Base-by-base conservation (phyloP, 1,140 invertebrate species). In the Eriocheir sinensis region DNA sequence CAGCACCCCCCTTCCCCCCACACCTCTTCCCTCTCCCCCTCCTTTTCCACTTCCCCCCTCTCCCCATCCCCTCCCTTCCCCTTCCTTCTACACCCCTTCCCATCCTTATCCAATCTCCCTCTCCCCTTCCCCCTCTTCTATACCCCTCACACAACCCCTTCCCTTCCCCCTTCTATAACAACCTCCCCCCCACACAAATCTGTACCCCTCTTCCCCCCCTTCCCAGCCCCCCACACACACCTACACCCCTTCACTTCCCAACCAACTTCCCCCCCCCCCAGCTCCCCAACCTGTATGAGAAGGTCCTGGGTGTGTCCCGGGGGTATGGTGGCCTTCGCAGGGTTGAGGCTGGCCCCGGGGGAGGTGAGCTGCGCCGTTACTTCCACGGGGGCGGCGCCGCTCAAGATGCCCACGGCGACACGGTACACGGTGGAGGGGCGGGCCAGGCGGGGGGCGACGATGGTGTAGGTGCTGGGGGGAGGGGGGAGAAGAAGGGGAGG, bases 391-490 rank as follows among this genome's bases (percentile, higher is more conserved):
- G 93, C 89, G 40, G 38, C 32, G 21, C 95, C 93, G 0, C 94
- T 79, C 12, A 96, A 85, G 17, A 97, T 89, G 9, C 96, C 96
- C 0, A 96, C 96, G 30, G 96, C 95, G 2, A 96, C 96, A 60
- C 96, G 95, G 94, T 96, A 97, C 40, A 97, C 95, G 15, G 96
- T 96, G 12, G 96, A 96, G 3, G 97, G 97, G 17, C 96, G 96
- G 27, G 97, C 96, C 9, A 96, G 95, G 0, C 96, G 95, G 0
- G 97, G 96, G 17, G 96, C 96, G 38, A 96, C 60, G 72, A 97
- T 95, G 32, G 97, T 92, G 93, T 96, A 96, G 15, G 92, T 96
- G 85, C 97, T 97, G 95, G 12, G 44, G 91, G 34, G 38, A 38
- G 89, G 38, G 34, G 15, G 44, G 0, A 90, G 80, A 90, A n/a